phyloP scores from a whole-genome alignment of 2,888 invertebrate species.

The Scaptomyza flava region DNA sequence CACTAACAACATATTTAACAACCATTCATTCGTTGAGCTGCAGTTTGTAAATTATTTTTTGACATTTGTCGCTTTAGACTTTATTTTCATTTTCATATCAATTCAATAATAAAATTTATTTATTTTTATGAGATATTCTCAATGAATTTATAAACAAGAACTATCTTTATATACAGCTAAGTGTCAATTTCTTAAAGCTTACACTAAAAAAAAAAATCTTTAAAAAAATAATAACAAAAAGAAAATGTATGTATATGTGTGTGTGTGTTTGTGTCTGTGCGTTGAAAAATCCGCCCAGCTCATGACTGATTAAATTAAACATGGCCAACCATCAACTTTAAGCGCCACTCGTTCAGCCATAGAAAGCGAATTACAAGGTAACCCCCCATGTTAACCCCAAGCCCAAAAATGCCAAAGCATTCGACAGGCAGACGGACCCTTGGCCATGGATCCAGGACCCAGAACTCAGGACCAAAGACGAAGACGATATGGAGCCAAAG shows the following conservation, averaged over 20 bases:
- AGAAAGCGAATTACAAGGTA: conserved; percentile 38
- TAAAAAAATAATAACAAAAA: not conserved
- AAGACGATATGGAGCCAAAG: conserved; percentile 18
- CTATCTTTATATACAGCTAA: too few relatives aligned
- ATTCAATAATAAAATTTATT: too few relatives aligned
- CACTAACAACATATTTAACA: conserved; percentile 6
- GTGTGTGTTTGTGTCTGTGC: not conserved
- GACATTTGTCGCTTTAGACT: not conserved
- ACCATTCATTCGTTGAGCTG: conserved; percentile 18
- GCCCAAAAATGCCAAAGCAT: conserved; percentile 22
- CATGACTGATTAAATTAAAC: conserved; percentile 39
- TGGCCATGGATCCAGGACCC: not conserved
- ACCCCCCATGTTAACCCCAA: conserved; percentile 24
- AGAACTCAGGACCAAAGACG: not conserved
- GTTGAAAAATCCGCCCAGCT: conserved; percentile 10
- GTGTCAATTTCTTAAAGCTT: not conserved
- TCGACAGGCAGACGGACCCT: conserved; percentile 11
- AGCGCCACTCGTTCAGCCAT: conserved; percentile 22
- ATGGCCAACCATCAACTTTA: conserved; percentile 28
- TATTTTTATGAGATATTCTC: too few relatives aligned
- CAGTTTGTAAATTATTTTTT: too few relatives aligned
- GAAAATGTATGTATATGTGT: not conserved
- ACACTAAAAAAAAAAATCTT: too few relatives aligned
- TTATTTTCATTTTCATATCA: too few relatives aligned
- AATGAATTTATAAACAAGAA: too few relatives aligned